Base-by-base conservation (phyloP, 1,140 invertebrate genomes). In the Leucophenga varia region DNA sequence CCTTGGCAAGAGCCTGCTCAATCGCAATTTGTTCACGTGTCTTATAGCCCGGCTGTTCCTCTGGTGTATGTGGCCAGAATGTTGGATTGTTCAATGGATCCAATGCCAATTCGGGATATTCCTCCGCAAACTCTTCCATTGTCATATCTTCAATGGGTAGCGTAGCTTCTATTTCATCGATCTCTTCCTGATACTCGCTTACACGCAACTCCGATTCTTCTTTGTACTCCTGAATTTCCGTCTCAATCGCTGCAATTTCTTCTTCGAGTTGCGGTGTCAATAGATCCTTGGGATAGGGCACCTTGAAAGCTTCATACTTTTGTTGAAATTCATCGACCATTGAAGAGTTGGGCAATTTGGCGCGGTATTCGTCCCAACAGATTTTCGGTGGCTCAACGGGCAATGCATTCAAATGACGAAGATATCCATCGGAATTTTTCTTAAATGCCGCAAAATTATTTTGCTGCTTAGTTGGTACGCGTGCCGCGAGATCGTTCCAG, bases 251-350 rank as follows among this genome's bases (percentile, higher is more conserved):
- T 51, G 84, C 82, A 74, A 86, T 84, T 58, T 88, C 79, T 10
- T 76, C 75, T 43, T 89, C 86, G 42, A 94, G 75, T 55, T 70
- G 51, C 0, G 76, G 47, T 16, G 82, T 82, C 8, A 86, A 73
- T 18, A 80, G 86, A 63, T 94, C 89, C 35, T 76, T 73, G 14
- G 91, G 92, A 58, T 86, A 93, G 1, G 89, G 85, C 13, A 94
- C 78, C 32, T 83, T 81, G 2, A 91, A 60, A 1, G 78, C 63
- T 45, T 83, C 80, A 55, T 90, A 93, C 48, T 83, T 79, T 54
- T 89, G 86, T 70, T 92, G 84, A 64, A 94, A 90, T 45, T 84
- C 81, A 6, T 91, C 88, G 4, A 92, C 90, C 59, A 94, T 77
- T 18, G 84, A 85, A 53, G 84, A 61, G 43, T 85, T 74, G 0